Evolutionary conservation across 2,797 vertebrate genomes (phyloP).

Genomic region (Glossophaga mutica): DNA sequence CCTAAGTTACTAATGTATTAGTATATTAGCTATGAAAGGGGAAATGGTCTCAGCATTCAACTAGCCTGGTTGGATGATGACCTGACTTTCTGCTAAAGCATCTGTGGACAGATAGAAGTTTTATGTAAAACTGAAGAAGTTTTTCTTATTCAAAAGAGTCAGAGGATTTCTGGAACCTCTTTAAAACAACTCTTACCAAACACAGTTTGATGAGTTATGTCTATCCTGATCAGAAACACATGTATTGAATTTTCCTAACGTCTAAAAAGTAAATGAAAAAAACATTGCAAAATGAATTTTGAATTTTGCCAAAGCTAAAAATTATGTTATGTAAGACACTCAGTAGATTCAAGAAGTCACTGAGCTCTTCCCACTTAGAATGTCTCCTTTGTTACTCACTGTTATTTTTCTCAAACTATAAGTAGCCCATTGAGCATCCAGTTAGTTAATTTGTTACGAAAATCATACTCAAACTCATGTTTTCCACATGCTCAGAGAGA

Average conservation of each 20-base stretch:
- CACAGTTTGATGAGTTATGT: background rate
- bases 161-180: background rate
- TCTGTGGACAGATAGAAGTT: background rate
- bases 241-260: slow-evolving; percentile 36
- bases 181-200: slow-evolving; percentile 1
- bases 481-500: background rate
- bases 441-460: background rate
- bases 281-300: slow-evolving; percentile 8
- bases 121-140: background rate
- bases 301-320: slow-evolving; percentile 14
- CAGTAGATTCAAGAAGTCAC: background rate
- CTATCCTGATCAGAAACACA: slow-evolving; percentile 1
- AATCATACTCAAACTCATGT: background rate
- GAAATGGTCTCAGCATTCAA: background rate
- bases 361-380: background rate
- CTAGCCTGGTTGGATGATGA: background rate
- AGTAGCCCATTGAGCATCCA: background rate
- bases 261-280: slow-evolving; percentile 34
- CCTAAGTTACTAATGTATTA: background rate
- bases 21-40: background rate
- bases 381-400: background rate
- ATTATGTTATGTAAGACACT: background rate
- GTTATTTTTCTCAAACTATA: background rate
- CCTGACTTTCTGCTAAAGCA: background rate
- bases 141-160: background rate